phyloP scores from a whole-genome alignment of 1,140 invertebrate species.

The Araneus ventricosus region DNA sequence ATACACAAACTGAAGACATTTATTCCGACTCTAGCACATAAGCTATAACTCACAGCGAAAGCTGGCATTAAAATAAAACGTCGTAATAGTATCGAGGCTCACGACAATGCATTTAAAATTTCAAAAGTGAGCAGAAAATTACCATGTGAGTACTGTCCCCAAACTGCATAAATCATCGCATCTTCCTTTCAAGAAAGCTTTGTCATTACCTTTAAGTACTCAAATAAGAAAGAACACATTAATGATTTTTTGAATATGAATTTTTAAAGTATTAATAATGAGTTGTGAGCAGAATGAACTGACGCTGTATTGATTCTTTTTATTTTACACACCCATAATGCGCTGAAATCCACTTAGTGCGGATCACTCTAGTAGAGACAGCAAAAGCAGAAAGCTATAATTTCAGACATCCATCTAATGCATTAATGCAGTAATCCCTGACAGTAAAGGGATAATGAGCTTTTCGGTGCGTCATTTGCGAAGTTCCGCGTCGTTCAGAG shows the following conservation, averaged over 20 bases:
- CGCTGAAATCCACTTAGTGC: slow-evolving; percentile 1
- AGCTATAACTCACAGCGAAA: too few species aligned
- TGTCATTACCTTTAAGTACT: not conserved
- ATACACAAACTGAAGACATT: too few species aligned
- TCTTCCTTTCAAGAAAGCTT: not conserved
- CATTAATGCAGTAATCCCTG: slow-evolving; percentile 10
- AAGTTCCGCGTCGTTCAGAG: not conserved
- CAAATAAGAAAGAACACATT: not conserved
- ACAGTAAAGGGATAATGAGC: slow-evolving; percentile 30
- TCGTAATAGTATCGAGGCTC: too few species aligned
- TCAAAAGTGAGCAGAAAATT: not conserved
- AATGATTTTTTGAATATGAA: not conserved
- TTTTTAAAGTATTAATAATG: slow-evolving; percentile 5
- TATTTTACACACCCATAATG: not conserved
- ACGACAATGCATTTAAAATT: not conserved
- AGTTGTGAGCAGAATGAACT: not conserved
- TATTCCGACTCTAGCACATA: too few species aligned
- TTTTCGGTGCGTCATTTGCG: not conserved
- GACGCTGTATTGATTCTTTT: not conserved
- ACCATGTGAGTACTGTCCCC: not conserved
- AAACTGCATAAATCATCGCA: not conserved
- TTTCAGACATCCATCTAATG: slow-evolving; percentile 1
- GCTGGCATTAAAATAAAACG: too few species aligned
- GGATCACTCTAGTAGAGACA: not conserved
- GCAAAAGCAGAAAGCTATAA: slow-evolving; percentile 17